These are phyloP conservation scores for Gobionotothen gibberifrons DNA, from an alignment of 2,797 vertebrate species.

Conservation along the genomic window DNA sequence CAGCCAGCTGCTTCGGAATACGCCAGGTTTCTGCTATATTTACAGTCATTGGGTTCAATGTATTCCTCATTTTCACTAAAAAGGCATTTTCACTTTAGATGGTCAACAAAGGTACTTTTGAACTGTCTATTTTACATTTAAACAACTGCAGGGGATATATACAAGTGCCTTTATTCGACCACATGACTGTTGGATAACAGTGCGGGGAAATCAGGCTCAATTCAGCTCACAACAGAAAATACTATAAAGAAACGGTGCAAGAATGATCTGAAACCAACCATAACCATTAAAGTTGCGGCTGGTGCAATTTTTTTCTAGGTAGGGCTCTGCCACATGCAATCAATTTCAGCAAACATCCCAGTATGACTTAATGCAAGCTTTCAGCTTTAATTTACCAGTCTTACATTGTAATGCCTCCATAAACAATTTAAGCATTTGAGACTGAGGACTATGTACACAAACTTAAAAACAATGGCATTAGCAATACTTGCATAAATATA, in stretches of 20 bases:
- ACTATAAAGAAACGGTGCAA: not conserved
- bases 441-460: too few relatives aligned
- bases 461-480: too few relatives aligned
- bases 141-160: slow-evolving; percentile 28
- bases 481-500: too few relatives aligned
- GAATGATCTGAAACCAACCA: not conserved
- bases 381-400: too few relatives aligned
- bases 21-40: not conserved
- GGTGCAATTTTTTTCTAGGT: too few relatives aligned
- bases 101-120: not conserved
- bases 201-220: not conserved
- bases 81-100: slow-evolving; percentile 10
- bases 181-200: not conserved
- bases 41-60: not conserved
- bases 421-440: too few relatives aligned
- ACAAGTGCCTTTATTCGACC: not conserved
- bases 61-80: slow-evolving; percentile 20
- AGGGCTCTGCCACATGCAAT: too few relatives aligned
- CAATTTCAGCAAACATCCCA: too few relatives aligned
- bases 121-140: slow-evolving; percentile 26
- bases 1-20: slow-evolving; percentile 20
- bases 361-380: too few relatives aligned
- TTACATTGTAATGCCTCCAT: too few relatives aligned
- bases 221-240: not conserved
- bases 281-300: too few relatives aligned